These are phyloP conservation scores for Dascillus cervinus DNA, from an alignment of 2,888 invertebrate genomes.

Conservation along the genomic window DNA sequence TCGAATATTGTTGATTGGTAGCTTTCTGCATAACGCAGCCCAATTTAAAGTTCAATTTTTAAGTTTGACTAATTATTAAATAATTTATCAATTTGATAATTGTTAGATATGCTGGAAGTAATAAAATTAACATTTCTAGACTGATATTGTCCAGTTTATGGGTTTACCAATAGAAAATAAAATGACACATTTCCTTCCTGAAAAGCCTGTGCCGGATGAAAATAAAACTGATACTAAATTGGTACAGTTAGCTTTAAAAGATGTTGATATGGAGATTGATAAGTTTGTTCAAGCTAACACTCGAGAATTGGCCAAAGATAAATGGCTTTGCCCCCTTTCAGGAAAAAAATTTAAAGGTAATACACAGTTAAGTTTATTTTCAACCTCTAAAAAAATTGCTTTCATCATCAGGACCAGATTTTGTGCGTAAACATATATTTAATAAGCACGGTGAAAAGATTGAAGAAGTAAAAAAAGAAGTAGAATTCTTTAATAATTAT, in stretches of 20 bases:
- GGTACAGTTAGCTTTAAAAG: conserved; percentile 38
- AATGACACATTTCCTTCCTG: conserved; percentile 81
- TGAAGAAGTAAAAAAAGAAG: conserved; percentile 94
- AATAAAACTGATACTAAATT: conserved; percentile 46
- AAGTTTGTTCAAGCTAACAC: conserved; percentile 95
- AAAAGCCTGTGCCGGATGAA: conserved; percentile 64
- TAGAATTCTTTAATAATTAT: conserved; percentile 97
- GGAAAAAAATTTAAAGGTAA: conserved; percentile 93
- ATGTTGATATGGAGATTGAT: conserved; percentile 70
- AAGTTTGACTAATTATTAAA: too few relatives aligned
- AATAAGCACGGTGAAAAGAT: conserved; percentile 97
- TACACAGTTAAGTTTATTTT: too few relatives aligned
- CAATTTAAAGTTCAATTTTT: too few relatives aligned
- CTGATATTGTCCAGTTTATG: conserved; percentile 62
- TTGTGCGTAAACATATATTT: conserved; percentile 95
- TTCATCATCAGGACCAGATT: conserved; percentile 69
- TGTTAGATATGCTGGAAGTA: too few relatives aligned
- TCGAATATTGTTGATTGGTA: too few relatives aligned
- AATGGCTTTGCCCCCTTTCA: conserved; percentile 97
- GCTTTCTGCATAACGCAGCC: too few relatives aligned
- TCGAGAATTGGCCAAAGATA: conserved; percentile 94
- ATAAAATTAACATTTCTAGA: too few relatives aligned
- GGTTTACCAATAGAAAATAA: conserved; percentile 83
- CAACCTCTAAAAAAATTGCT: not conserved
- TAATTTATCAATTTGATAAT: too few relatives aligned